Evolutionary conservation across 2,888 invertebrate genomes (phyloP), one percentile per base, ranked within the genome.

Genomic region (Phengaris alcon): DNA sequence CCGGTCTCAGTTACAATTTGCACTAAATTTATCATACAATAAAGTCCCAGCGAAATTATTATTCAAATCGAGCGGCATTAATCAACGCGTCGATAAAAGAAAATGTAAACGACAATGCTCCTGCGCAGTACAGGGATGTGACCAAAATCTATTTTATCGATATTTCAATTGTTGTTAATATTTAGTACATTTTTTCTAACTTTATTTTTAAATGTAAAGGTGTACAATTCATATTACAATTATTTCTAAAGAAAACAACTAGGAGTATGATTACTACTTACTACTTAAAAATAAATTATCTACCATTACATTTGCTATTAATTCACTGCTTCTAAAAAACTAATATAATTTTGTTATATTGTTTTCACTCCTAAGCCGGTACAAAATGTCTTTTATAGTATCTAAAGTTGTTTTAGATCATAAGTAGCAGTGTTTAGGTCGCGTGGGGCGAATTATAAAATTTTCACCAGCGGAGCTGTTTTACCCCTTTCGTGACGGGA

Each of bases 1-100:
- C 59, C 59, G 59, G 68, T 46, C 77, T 87, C 88, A 87, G 87
- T 91, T 89, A 93, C 92, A 92, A 92, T 93, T 92, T 91, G 90
- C 93, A 93, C 93, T 92, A 92, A 93, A 93, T 92, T 93, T 92
- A 93, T 93, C 91, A 92, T 89, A 93, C 92, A 91, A 92, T 93
- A 93, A 93, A 90, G 90, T 91, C 90, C 91, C 89, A 88, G 90
- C 89, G 88, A 90, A 90, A 93, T 92, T 92, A 93, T 93, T 93
- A 93, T 93, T 93, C 90, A 93, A 93, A 93, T 93, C 92, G 88
- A 89, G 85, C 84, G 81, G 88, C 91, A 93, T 93, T 93, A 92
- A 93, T 93, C 93, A 93, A 92, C 86, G 87, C 89, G 86, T 90
- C 91, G 91, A 93, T 93, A 93, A 91, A 92, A 93, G 92, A 91